phyloP scores from a whole-genome alignment of 2,113 vertebrate species.

The Oryzias melastigma region DNA sequence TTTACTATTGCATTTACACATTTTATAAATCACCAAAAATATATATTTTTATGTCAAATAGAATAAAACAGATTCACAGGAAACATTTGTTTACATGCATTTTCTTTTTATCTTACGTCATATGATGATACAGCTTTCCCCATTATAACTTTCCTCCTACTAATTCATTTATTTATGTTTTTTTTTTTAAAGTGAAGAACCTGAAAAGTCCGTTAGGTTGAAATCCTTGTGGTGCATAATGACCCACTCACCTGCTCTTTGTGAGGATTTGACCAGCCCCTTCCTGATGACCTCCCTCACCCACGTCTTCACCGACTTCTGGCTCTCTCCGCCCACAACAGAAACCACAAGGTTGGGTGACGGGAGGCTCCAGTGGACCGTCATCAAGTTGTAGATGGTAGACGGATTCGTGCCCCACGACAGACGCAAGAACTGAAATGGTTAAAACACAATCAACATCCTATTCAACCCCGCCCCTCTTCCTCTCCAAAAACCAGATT shows the following conservation, averaged over 20 bases:
- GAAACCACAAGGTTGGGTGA: constrained; percentile 88
- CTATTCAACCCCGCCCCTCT: too few species aligned
- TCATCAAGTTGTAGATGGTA: constrained; percentile 81
- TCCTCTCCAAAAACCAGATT: too few species aligned
- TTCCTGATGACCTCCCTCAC: constrained; percentile 85
- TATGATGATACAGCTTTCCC: too few species aligned
- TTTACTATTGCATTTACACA: too few species aligned
- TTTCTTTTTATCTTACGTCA: too few species aligned
- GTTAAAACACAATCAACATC: neutral
- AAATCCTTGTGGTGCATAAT: neutral
- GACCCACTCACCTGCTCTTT: constrained; percentile 82
- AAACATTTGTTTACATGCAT: too few species aligned
- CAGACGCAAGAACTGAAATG: constrained; percentile 84
- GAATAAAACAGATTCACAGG: too few species aligned
- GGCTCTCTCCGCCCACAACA: constrained; percentile 81
- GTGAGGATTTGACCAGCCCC: constrained; percentile 87
- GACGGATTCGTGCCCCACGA: constrained; percentile 80
- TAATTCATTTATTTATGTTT: too few species aligned
- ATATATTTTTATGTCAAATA: too few species aligned
- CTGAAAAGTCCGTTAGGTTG: neutral
- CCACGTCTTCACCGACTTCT: constrained; percentile 81
- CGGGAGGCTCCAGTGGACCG: constrained; percentile 79
- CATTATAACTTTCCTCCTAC: too few species aligned
- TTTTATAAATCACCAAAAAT: too few species aligned
- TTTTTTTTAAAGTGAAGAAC: too few species aligned